Evolutionary conservation across 1,140 invertebrate genomes (phyloP).

Genomic region (Lordiphosa clarofinis): DNA sequence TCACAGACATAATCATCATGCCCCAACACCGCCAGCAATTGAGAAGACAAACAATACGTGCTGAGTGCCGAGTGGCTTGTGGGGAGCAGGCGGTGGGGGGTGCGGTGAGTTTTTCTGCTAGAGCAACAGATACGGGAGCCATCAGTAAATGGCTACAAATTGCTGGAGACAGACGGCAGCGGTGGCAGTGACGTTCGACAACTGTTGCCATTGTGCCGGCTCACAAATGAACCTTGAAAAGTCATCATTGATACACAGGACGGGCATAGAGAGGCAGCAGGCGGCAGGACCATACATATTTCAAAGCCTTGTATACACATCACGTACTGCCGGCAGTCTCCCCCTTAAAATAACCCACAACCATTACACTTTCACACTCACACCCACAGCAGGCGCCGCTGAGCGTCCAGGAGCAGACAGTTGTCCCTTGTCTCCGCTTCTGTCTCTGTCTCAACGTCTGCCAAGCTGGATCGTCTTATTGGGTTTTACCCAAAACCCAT

Average conservation of each 20-base stretch:
- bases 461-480: conserved; percentile 50
- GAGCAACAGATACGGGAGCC: conserved; percentile 47
- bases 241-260: conserved; percentile 48
- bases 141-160: conserved; percentile 64
- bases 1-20: conserved; percentile 55
- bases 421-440: conserved; percentile 37
- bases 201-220: conserved; percentile 52
- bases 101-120: background rate
- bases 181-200: conserved; percentile 21
- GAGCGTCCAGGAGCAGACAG: conserved; percentile 34
- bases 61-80: conserved; percentile 10
- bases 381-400: conserved; percentile 7
- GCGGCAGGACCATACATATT: conserved; percentile 9
- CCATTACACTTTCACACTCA: conserved; percentile 50
- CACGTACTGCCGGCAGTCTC: conserved; percentile 43
- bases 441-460: background rate
- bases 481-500: conserved; percentile 75
- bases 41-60: conserved; percentile 66
- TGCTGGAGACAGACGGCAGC: conserved; percentile 45
- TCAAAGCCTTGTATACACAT: conserved; percentile 60
- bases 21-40: conserved; percentile 31
- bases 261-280: background rate
- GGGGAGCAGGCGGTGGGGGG: too few relatives aligned
- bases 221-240: conserved; percentile 73
- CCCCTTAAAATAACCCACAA: conserved; percentile 4